These are phyloP conservation scores for Pyxicephalus adspersus DNA, from an alignment of 2,113 vertebrate genomes.

Conservation along the genomic window DNA sequence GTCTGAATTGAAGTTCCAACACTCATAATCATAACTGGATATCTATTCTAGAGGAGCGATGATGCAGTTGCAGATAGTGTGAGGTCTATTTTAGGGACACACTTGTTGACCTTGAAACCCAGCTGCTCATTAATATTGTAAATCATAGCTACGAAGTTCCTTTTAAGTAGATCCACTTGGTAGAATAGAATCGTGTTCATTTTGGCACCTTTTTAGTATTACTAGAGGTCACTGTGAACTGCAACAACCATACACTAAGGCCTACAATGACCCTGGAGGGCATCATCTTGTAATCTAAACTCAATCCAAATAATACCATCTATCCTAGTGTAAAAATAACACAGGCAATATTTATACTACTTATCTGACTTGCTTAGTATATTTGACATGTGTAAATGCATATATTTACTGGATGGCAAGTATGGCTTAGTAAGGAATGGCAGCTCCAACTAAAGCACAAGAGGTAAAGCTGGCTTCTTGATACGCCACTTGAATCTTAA, in stretches of 20 bases:
- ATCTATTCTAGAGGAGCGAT: constrained; percentile 63
- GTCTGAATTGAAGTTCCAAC: constrained; percentile 25
- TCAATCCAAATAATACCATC: constrained; percentile 27
- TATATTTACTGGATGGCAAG: not conserved
- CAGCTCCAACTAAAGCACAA: not conserved
- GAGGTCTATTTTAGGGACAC: constrained; percentile 75
- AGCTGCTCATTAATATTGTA: constrained; percentile 71
- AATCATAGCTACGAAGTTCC: constrained; percentile 65
- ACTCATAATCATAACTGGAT: constrained; percentile 51
- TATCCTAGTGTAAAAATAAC: constrained; percentile 22
- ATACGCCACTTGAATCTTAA: not conserved
- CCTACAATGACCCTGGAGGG: constrained; percentile 1
- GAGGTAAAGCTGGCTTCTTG: not conserved
- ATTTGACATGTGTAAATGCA: constrained; percentile 13
- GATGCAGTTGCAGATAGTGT: constrained; percentile 71
- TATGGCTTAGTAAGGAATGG: not conserved
- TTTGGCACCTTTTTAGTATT: constrained; percentile 55
- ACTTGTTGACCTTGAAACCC: constrained; percentile 69
- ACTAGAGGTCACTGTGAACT: constrained; percentile 40
- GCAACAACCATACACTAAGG: not conserved
- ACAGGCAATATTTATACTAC: constrained; percentile 16
- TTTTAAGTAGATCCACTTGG: constrained; percentile 51
- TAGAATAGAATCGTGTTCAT: constrained; percentile 47
- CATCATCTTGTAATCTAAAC: constrained; percentile 23
- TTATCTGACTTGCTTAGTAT: constrained; percentile 23